These are phyloP conservation scores for Seriola dumerili DNA, from an alignment of 2,113 vertebrate genomes.

Conservation along the genomic window DNA sequence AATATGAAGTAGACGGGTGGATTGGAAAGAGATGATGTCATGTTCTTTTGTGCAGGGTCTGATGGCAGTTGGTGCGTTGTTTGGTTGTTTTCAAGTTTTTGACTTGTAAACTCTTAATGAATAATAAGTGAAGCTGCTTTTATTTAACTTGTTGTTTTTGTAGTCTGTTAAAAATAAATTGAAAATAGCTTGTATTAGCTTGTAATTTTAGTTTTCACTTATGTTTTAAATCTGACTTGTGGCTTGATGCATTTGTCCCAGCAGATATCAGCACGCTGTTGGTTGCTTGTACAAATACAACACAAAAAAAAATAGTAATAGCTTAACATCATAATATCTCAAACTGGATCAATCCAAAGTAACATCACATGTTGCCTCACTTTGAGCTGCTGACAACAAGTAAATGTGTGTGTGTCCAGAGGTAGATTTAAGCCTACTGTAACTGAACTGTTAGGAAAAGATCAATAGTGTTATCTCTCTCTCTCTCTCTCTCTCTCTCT, in stretches of 20 bases:
- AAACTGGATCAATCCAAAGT: conserved; percentile 21
- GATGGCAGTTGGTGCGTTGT: not conserved
- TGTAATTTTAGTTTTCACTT: not conserved
- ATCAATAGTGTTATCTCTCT: conserved; percentile 64
- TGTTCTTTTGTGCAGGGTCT: not conserved
- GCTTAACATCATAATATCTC: conserved; percentile 5
- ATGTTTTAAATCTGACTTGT: not conserved
- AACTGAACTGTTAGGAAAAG: conserved; percentile 53
- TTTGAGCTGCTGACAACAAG: conserved; percentile 30
- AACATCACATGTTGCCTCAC: not conserved
- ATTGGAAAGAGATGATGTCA: too few species aligned
- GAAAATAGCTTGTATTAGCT: too few species aligned
- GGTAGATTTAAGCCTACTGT: conserved; percentile 59
- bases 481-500: not conserved
- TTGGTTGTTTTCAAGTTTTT: not conserved
- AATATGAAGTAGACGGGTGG: too few species aligned
- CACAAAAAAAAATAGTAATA: not conserved
- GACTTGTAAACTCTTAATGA: too few species aligned
- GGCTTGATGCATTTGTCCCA: not conserved
- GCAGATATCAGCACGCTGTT: not conserved
- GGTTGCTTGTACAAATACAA: not conserved
- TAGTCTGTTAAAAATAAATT: too few species aligned
- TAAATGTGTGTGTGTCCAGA: not conserved
- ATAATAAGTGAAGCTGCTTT: too few species aligned
- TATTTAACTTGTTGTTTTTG: not conserved